A percentile compares a stretch with the other conserved stretches of the same genome.
Evolutionary conservation across 2,797 vertebrate species (phyloP).

Genomic region (Lates japonicus): DNA sequence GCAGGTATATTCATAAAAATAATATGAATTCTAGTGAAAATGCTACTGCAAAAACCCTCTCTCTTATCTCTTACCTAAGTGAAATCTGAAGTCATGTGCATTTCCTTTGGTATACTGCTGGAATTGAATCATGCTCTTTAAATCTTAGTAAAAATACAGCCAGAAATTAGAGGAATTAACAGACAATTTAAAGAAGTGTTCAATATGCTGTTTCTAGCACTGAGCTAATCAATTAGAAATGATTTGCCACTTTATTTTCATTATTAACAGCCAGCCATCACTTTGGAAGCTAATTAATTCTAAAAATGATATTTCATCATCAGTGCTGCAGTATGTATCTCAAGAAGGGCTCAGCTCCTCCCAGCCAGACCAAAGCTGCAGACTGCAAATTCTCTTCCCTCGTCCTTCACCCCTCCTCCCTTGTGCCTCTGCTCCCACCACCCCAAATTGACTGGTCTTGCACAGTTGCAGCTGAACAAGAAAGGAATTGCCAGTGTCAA

Average conservation of each 20-base stretch:
- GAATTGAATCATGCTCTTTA: slow-evolving; percentile 34
- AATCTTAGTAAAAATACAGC: slow-evolving; percentile 50
- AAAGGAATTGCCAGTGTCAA: slow-evolving; percentile 99
- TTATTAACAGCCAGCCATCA: slow-evolving; percentile 78
- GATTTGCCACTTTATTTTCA: slow-evolving; percentile 82
- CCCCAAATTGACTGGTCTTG: slow-evolving; percentile 99
- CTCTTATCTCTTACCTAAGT: not conserved
- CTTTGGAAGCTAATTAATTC: slow-evolving; percentile 81
- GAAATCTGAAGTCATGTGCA: not conserved
- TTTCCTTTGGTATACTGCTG: slow-evolving; percentile 26
- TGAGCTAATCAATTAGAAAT: slow-evolving; percentile 79
- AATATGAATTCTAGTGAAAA: not conserved
- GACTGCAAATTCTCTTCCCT: slow-evolving; percentile 72
- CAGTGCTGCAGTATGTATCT: slow-evolving; percentile 73
- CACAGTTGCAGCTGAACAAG: slow-evolving; percentile 99
- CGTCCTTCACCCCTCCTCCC: slow-evolving; percentile 74
- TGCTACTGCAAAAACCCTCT: not conserved
- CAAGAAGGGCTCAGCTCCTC: slow-evolving; percentile 70
- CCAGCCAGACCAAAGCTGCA: slow-evolving; percentile 65
- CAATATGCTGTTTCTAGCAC: slow-evolving; percentile 71
- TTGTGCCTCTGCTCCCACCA: slow-evolving; percentile 90
- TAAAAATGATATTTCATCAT: slow-evolving; percentile 84
- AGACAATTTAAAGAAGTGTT: slow-evolving; percentile 75
- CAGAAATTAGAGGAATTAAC: slow-evolving; percentile 77
- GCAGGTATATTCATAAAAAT: not conserved